phyloP scores from a whole-genome alignment of 2,888 invertebrate genomes.

The Anarsia innoxiella region DNA sequence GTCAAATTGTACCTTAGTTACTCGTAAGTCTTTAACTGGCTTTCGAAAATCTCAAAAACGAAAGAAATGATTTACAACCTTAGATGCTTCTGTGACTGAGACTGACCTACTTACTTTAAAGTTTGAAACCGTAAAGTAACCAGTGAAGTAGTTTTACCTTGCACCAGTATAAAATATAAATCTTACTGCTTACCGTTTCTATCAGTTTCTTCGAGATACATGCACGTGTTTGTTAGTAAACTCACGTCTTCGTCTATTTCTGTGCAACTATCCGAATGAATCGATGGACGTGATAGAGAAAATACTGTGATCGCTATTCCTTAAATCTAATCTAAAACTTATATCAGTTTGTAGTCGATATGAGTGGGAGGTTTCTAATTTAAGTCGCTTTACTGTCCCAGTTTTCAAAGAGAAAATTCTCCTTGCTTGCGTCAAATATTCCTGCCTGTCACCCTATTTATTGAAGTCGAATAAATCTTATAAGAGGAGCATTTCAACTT shows the following conservation, averaged over 20 bases:
- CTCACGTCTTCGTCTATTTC: conserved; percentile 46
- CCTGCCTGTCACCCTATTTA: too few species aligned
- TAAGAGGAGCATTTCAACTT: neutral
- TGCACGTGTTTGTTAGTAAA: conserved; percentile 39
- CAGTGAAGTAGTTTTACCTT: too few species aligned
- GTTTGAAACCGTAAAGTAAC: too few species aligned
- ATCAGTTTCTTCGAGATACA: conserved; percentile 34
- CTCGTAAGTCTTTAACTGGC: too few species aligned
- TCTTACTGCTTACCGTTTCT: conserved; percentile 43
- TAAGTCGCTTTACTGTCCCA: neutral
- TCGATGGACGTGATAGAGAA: conserved; percentile 37
- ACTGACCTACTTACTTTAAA: too few species aligned
- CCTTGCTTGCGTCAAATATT: too few species aligned
- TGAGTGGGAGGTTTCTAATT: neutral
- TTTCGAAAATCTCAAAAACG: too few species aligned
- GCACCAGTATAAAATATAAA: too few species aligned
- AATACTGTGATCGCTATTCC: conserved; percentile 22
- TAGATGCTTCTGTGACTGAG: too few species aligned
- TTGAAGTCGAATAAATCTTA: neutral
- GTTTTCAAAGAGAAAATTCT: neutral
- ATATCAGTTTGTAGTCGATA: neutral
- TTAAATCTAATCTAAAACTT: conserved; percentile 20
- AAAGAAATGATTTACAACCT: too few species aligned
- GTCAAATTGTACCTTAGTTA: too few species aligned
- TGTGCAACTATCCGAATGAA: conserved; percentile 34